Conservation (phyloP, 2,113 vertebrate species). For the zebrafish (Danio rerio) region GRCz12tu NC_133200.1:15551501-15552000, state of each 20-base stretch:
- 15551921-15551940: conserved; percentile 5
- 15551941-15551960: conserved; percentile 41
- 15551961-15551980: conserved; percentile 49
- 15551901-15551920: conserved; percentile 29
- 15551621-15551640: conserved; percentile 11
- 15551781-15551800: conserved; percentile 47
- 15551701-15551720: neutral
- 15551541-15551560: conserved; percentile 31
- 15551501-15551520: conserved; percentile 86
- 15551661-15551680: neutral
- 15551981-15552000: conserved; percentile 38
- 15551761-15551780: conserved; percentile 22
- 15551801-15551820: conserved; percentile 36
- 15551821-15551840: conserved; percentile 53
- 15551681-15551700: neutral
- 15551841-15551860: conserved; percentile 46
- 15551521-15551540: conserved; percentile 54
- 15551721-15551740: conserved; percentile 43
- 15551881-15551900: conserved; percentile 18
- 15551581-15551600: conserved; percentile 45
- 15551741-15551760: neutral
- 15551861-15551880: conserved; percentile 40
- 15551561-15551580: conserved; percentile 15
- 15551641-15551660: conserved; percentile 1
- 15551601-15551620: conserved; percentile 35